A percentile compares a stretch with the other conserved stretches of the same genome.
These are phyloP conservation scores for Zonotrichia albicollis DNA, from an alignment of 2,797 vertebrate species.

Conservation along the genomic window DNA sequence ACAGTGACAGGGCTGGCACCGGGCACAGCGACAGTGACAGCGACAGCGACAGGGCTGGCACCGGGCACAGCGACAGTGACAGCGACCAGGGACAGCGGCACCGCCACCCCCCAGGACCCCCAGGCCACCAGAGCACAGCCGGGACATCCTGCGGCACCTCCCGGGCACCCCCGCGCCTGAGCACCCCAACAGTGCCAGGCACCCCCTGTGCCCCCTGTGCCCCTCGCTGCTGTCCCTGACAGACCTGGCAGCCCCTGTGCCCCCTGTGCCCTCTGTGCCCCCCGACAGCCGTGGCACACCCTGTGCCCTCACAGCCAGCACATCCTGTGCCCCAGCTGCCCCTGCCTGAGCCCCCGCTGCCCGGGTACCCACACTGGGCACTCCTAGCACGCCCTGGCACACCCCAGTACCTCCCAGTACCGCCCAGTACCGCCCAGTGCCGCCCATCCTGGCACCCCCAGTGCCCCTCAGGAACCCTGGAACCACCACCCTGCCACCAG, in stretches of 20 bases:
- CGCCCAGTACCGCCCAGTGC: neutral
- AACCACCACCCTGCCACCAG: neutral
- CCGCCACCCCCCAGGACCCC: too few species aligned
- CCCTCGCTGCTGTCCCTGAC: too few species aligned
- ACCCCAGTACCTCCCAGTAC: too few species aligned
- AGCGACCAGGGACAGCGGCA: too few species aligned
- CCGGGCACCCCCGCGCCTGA: too few species aligned
- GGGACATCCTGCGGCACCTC: too few species aligned
- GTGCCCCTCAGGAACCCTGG: neutral
- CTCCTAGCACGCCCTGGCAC: neutral
- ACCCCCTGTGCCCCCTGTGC: too few species aligned
- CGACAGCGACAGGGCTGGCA: neutral
- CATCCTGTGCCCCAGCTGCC: neutral
- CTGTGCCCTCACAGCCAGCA: neutral
- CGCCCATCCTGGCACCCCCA: neutral
- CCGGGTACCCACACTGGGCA: neutral
- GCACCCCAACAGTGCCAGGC: neutral
- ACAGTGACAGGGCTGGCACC: neutral
- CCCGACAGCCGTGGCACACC: neutral
- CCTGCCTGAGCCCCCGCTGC: neutral
- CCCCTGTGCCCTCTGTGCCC: too few species aligned
- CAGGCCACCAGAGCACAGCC: neutral
- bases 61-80: too few species aligned
- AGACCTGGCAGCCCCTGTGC: too few species aligned
- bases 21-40: too few species aligned